phyloP scores from a whole-genome alignment of 2,797 vertebrate species.

The Aphelocoma californica region DNA sequence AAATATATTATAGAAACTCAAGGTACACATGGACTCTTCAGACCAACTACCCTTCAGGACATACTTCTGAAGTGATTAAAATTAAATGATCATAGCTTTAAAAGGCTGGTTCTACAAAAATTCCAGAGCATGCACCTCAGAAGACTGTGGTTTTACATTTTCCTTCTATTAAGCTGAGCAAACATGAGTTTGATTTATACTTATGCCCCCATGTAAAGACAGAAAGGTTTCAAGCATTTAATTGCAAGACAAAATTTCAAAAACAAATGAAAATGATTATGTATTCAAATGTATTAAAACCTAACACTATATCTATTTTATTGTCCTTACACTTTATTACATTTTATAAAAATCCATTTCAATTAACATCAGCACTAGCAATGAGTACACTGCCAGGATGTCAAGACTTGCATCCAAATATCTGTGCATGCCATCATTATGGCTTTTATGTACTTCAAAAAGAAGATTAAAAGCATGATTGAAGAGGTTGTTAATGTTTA shows the following conservation, averaged over 20 bases:
- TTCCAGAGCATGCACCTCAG: neutral
- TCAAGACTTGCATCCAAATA: neutral
- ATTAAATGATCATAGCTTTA: neutral
- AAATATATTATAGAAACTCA: neutral
- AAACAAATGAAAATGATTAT: slow-evolving; percentile 34
- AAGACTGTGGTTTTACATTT: neutral
- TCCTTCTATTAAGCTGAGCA: slow-evolving; percentile 20
- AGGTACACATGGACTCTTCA: neutral
- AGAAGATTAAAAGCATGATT: slow-evolving; percentile 23
- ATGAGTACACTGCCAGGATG: neutral
- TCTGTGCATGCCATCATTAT: neutral
- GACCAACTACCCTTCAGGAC: neutral
- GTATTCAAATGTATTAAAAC: slow-evolving; percentile 13
- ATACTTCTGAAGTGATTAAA: neutral
- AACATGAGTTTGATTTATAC: slow-evolving; percentile 32
- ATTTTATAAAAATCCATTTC: neutral
- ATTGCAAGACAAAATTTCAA: slow-evolving; percentile 26
- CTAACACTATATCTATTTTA: neutral
- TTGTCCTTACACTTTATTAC: neutral
- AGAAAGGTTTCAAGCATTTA: slow-evolving; percentile 26
- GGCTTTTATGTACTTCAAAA: slow-evolving; percentile 4
- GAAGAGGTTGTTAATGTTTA: slow-evolving; percentile 26
- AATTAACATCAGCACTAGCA: slow-evolving; percentile 1
- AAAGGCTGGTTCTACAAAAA: neutral
- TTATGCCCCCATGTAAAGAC: slow-evolving; percentile 4